Conservation (phyloP, 2,113 vertebrate genomes). For the Clinocottus analis region DNA sequence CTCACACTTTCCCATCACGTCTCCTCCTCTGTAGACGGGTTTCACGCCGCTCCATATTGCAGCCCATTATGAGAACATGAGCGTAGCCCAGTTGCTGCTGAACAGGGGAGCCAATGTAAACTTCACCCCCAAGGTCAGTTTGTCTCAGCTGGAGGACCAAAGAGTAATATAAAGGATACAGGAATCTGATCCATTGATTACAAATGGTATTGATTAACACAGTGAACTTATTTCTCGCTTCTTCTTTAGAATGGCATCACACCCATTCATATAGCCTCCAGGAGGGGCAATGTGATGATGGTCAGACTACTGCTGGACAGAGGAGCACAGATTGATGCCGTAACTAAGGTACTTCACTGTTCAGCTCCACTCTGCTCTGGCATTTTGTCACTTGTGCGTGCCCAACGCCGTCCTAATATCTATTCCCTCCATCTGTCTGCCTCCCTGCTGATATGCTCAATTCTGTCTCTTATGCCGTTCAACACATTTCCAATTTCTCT, state of each 20-base stretch:
- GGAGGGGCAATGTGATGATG: slow-evolving; percentile 97
- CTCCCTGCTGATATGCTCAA: background rate
- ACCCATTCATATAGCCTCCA: slow-evolving; percentile 94
- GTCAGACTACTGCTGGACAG: slow-evolving; percentile 96
- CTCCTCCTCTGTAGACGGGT: slow-evolving; percentile 87
- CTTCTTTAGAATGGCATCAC: slow-evolving; percentile 93
- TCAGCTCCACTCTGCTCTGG: background rate
- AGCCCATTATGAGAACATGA: slow-evolving; percentile 98
- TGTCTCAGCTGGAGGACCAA: background rate
- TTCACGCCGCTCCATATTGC: slow-evolving; percentile 99
- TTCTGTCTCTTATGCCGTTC: background rate
- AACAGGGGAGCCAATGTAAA: slow-evolving; percentile 96
- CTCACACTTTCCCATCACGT: background rate
- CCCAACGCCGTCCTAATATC: background rate
- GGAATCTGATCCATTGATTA: background rate
- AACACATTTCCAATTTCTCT: background rate
- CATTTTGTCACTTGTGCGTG: background rate
- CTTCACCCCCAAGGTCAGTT: slow-evolving; percentile 93
- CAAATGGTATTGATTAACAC: background rate
- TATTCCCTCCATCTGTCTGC: background rate
- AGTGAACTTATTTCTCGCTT: background rate
- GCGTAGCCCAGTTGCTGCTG: slow-evolving; percentile 92
- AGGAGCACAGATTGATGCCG: slow-evolving; percentile 94
- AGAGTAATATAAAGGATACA: background rate
- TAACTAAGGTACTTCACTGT: slow-evolving; percentile 88